A percentile compares a stretch with the other conserved stretches of the same genome.
phyloP scores from a whole-genome alignment of 1,140 invertebrate genomes.

The Cephus cinctus region DNA sequence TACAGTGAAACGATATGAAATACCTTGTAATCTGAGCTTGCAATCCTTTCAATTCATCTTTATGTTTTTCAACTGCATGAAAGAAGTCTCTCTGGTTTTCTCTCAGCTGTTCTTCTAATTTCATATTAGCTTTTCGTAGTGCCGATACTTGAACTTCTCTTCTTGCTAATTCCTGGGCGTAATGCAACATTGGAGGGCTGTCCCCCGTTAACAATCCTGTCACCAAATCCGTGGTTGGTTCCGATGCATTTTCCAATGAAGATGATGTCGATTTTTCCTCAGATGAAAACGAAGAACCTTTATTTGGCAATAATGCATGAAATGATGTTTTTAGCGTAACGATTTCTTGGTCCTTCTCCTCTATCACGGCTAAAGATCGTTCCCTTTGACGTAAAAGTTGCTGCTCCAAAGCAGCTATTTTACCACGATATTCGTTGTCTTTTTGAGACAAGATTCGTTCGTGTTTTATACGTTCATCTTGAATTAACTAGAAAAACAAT shows the following conservation, averaged over 20 bases:
- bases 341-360: slow-evolving; percentile 81
- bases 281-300: slow-evolving; percentile 7
- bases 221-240: slow-evolving; percentile 37
- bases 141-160: slow-evolving; percentile 77
- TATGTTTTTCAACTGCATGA: slow-evolving; percentile 59
- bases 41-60: slow-evolving; percentile 59
- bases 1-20: slow-evolving; percentile 5
- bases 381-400: slow-evolving; percentile 78
- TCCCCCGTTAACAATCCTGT: slow-evolving; percentile 41
- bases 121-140: slow-evolving; percentile 70
- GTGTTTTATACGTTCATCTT: slow-evolving; percentile 56
- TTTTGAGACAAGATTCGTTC: slow-evolving; percentile 43
- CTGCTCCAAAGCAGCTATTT: slow-evolving; percentile 66
- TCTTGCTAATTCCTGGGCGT: slow-evolving; percentile 78
- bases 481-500: slow-evolving; percentile 35
- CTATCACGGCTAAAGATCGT: slow-evolving; percentile 70
- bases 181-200: slow-evolving; percentile 76
- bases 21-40: slow-evolving; percentile 55
- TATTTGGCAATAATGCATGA: slow-evolving; percentile 53
- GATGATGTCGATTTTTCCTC: slow-evolving; percentile 15
- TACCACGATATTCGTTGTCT: slow-evolving; percentile 58
- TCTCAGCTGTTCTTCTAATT: slow-evolving; percentile 67
- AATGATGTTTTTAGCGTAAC: slow-evolving; percentile 63
- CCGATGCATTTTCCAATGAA: slow-evolving; percentile 11
- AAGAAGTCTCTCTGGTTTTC: slow-evolving; percentile 63